A percentile compares a stretch with the other conserved stretches of the same genome.
Evolutionary conservation across 2,797 vertebrate genomes (phyloP).

Genomic region (Neopelma chrysocephalum): DNA sequence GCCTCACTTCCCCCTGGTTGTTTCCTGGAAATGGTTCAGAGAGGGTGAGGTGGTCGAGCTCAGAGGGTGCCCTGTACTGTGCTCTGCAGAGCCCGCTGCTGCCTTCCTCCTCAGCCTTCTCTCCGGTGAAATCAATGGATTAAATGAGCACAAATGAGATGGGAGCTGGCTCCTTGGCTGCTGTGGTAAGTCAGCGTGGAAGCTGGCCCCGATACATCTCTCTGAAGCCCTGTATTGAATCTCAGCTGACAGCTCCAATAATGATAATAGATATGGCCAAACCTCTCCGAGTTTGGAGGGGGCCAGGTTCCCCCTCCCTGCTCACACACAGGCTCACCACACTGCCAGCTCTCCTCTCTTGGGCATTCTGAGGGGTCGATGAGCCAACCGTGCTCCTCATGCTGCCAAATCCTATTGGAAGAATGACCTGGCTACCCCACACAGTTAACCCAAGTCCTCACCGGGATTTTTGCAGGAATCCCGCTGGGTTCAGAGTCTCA

Average conservation of each 20-base stretch:
- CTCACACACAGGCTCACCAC: neutral
- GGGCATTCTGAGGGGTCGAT: neutral
- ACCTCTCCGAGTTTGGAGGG: neutral
- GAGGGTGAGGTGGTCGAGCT: neutral
- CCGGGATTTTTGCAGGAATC: neutral
- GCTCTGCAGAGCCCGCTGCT: neutral
- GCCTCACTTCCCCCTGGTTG: fast-evolving
- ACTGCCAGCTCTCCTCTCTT: neutral
- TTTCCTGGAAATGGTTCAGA: neutral
- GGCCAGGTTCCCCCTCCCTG: neutral
- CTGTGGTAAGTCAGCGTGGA: conserved; percentile 4
- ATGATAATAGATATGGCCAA: conserved; percentile 53
- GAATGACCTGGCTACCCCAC: neutral
- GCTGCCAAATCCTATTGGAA: neutral
- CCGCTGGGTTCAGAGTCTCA: fast-evolving
- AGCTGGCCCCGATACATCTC: conserved; percentile 24
- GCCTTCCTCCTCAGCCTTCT: neutral
- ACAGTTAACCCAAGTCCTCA: neutral
- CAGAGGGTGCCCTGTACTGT: neutral
- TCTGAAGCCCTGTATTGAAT: conserved; percentile 43
- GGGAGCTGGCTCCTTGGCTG: conserved; percentile 20
- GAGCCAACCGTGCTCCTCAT: neutral
- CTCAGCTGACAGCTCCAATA: conserved; percentile 58
- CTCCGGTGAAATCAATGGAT: neutral
- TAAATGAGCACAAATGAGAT: conserved; percentile 52